Conservation (phyloP, 1,140 invertebrate genomes). For the Pseudoatta argentina region DNA sequence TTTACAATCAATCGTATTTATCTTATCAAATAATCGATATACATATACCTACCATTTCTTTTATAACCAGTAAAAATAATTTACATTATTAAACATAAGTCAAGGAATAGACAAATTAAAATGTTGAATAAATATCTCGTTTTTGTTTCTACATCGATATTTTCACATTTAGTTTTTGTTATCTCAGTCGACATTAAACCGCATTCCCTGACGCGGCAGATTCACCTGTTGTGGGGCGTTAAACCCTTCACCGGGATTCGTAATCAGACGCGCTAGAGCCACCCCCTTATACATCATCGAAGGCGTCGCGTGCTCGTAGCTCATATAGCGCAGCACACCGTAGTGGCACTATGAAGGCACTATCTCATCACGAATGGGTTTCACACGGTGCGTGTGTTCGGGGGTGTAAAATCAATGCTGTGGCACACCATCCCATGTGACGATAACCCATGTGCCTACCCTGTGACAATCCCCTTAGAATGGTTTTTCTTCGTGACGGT, state of each 20-base stretch:
- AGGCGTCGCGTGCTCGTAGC: constrained; percentile 82
- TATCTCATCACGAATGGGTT: constrained; percentile 83
- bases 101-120: background rate
- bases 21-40: background rate
- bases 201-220: constrained; percentile 50
- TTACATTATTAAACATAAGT: constrained; percentile 14
- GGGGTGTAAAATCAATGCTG: constrained; percentile 83
- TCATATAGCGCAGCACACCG: constrained; percentile 80
- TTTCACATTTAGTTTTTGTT: background rate
- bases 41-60: background rate
- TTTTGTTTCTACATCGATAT: background rate
- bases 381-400: constrained; percentile 81
- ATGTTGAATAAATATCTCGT: background rate
- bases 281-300: constrained; percentile 80
- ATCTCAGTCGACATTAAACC: constrained; percentile 31
- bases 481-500: constrained; percentile 56
- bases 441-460: constrained; percentile 71
- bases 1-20: background rate
- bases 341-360: constrained; percentile 75
- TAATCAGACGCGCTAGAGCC: constrained; percentile 69
- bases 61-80: background rate
- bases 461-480: constrained; percentile 58
- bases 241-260: constrained; percentile 75
- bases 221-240: constrained; percentile 81
- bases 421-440: constrained; percentile 73